A percentile compares a stretch with the other conserved stretches of the same genome.
phyloP scores from a whole-genome alignment of 2,113 vertebrate species.

The Callipepla squamata region DNA sequence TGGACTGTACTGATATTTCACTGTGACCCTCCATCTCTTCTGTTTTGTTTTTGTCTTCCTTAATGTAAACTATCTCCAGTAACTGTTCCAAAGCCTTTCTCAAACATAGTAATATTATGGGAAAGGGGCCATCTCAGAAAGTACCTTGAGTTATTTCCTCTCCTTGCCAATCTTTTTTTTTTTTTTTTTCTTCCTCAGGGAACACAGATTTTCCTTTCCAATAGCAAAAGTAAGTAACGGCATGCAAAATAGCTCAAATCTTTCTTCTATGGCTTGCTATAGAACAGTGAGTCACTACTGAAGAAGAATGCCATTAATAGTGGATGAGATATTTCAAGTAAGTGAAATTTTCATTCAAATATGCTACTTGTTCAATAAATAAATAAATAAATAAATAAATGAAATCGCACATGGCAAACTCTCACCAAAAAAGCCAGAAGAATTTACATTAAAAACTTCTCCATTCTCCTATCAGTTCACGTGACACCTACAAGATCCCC shows the following conservation, averaged over 20 bases:
- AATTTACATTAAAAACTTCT: background rate
- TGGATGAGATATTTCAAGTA: background rate
- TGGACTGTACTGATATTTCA: background rate
- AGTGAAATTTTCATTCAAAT: background rate
- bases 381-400: no score
- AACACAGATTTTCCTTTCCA: background rate
- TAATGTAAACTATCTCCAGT: background rate
- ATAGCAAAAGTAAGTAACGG: background rate
- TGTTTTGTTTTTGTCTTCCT: background rate
- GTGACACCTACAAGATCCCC: background rate
- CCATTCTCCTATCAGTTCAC: background rate
- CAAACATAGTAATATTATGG: background rate
- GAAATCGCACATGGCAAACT: background rate
- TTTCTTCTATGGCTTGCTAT: background rate
- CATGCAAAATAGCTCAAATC: background rate
- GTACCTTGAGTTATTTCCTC: background rate
- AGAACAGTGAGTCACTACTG: accelerated
- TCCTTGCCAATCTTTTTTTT: background rate
- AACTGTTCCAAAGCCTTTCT: background rate
- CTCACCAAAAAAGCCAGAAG: background rate
- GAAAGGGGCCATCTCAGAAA: background rate
- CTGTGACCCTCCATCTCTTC: background rate
- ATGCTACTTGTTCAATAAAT: background rate
- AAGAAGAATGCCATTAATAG: background rate
- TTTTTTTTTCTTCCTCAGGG: background rate